Evolutionary conservation across 2,797 vertebrate genomes (phyloP).

Genomic region (Chelonia mydas): DNA sequence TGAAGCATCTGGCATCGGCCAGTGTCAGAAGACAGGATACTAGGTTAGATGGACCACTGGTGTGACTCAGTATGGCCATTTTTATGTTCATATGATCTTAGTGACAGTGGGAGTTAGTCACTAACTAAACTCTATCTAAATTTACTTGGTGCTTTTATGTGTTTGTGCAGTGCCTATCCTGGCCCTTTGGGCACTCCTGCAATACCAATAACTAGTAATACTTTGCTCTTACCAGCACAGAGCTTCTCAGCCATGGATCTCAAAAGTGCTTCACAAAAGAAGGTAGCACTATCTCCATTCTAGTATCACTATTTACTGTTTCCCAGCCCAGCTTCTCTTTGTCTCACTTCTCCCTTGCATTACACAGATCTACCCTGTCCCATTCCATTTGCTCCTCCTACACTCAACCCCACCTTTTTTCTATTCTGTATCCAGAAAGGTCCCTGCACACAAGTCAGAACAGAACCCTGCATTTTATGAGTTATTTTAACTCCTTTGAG

Average conservation of each 20-base stretch:
- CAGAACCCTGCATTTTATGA: background rate
- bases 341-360: rapidly evolving
- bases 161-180: background rate
- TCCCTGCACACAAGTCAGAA: background rate
- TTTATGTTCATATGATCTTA: background rate
- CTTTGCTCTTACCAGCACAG: background rate
- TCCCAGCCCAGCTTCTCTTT: background rate
- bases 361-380: background rate
- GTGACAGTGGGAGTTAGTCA: background rate
- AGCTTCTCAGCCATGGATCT: background rate
- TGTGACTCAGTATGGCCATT: background rate
- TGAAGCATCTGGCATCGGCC: background rate
- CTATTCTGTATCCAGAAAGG: background rate
- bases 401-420: background rate
- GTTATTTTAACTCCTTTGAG: background rate
- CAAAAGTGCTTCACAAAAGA: background rate
- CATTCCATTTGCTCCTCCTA: background rate
- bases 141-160: background rate
- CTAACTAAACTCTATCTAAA: background rate
- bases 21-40: background rate
- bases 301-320: background rate
- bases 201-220: background rate
- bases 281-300: background rate
- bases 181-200: background rate
- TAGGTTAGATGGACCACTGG: background rate